Percentiles rank a stretch among this genome's conserved stretches.
These are phyloP conservation scores for Zaprionus bogoriensis DNA, from an alignment of 2,888 invertebrate species.

Conservation along the genomic window DNA sequence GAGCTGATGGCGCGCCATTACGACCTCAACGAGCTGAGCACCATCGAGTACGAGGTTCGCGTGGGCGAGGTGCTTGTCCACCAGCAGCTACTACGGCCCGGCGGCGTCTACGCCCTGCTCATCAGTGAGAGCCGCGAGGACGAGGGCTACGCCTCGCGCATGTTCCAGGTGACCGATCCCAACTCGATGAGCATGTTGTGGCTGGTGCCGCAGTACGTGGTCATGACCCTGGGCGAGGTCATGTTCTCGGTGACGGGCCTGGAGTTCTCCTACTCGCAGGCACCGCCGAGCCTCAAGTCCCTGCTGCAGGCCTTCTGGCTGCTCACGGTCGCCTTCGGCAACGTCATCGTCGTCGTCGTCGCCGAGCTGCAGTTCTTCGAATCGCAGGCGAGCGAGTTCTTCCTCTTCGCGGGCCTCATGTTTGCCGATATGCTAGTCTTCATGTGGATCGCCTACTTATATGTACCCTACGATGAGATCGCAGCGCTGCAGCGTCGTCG, in stretches of 20 bases:
- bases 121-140: conserved; percentile 39
- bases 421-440: conserved; percentile 91
- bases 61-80: conserved; percentile 38
- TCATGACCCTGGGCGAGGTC: conserved; percentile 86
- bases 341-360: conserved; percentile 94
- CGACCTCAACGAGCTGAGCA: conserved; percentile 59
- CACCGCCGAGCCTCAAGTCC: conserved; percentile 93
- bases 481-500: background rate
- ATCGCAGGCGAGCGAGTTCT: conserved; percentile 92
- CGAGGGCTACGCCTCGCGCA: conserved; percentile 22
- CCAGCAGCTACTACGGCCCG: conserved; percentile 54
- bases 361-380: conserved; percentile 90
- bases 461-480: conserved; percentile 84
- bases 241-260: conserved; percentile 88
- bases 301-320: conserved; percentile 95
- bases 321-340: conserved; percentile 95
- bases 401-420: conserved; percentile 95
- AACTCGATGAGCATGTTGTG: conserved; percentile 85
- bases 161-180: conserved; percentile 74
- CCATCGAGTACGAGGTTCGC: conserved; percentile 60
- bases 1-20: conserved; percentile 50
- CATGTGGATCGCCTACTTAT: conserved; percentile 89
- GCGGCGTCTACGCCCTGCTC: conserved; percentile 80
- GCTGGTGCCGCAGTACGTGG: conserved; percentile 87
- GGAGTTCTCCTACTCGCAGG: conserved; percentile 87